Conservation (phyloP, 1,140 invertebrate species). For the Drosophila arawakana region DNA sequence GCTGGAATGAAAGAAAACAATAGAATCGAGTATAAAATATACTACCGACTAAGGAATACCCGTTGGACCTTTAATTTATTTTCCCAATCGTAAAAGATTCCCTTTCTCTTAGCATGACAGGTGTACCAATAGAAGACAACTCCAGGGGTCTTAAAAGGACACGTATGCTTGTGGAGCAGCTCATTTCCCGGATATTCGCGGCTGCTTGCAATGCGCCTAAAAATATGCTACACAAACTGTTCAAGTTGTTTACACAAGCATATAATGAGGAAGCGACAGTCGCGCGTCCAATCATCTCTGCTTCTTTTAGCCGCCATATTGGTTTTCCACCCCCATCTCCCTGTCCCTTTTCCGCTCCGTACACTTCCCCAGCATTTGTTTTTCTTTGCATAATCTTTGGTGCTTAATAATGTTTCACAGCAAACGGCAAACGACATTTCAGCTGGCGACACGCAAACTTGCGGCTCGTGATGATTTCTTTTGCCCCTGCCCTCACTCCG, state of each 20-base stretch:
- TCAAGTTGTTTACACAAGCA: conserved; percentile 48
- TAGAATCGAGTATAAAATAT: neutral
- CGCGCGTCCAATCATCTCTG: conserved; percentile 10
- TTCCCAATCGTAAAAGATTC: too few species aligned
- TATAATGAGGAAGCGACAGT: conserved; percentile 38
- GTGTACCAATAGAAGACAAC: neutral
- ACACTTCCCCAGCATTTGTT: conserved; percentile 46
- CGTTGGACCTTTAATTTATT: too few species aligned
- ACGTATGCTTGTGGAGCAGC: neutral
- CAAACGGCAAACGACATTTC: conserved; percentile 27
- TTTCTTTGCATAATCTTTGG: conserved; percentile 67
- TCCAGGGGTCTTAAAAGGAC: neutral
- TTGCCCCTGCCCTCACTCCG: neutral
- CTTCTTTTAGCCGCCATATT: conserved; percentile 48
- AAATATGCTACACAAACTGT: conserved; percentile 45
- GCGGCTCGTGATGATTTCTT: conserved; percentile 62
- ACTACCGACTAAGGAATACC: too few species aligned
- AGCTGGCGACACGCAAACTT: conserved; percentile 63
- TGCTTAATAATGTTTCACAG: conserved; percentile 64
- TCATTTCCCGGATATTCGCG: neutral
- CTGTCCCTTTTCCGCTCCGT: neutral
- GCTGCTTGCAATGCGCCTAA: conserved; percentile 23
- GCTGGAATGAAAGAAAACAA: conserved; percentile 6
- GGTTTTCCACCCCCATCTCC: conserved; percentile 29
- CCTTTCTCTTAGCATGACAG: too few species aligned